Percentiles rank a stretch among this genome's conserved stretches.
phyloP scores from a whole-genome alignment of 2,113 vertebrate genomes.

The Petrocephalus zakoni region DNA sequence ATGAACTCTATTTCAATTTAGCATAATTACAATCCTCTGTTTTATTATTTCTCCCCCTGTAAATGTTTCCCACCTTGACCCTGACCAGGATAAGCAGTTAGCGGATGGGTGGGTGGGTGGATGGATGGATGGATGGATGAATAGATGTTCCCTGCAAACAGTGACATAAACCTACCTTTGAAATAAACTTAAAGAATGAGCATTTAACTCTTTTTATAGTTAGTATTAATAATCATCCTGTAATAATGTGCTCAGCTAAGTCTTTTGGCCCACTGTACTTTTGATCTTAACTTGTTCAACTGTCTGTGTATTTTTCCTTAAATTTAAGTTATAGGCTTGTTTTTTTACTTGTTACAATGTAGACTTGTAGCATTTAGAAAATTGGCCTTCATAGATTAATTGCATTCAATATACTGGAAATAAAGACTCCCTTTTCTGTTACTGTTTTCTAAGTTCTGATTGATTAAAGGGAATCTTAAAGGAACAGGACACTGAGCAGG shows the following conservation, averaged over 20 bases:
- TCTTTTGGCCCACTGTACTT: background rate
- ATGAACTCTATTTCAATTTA: background rate
- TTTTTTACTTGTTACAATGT: background rate
- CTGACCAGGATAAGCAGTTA: background rate
- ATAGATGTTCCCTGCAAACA: background rate
- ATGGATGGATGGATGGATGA: background rate
- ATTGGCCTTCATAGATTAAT: background rate
- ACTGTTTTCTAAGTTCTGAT: background rate
- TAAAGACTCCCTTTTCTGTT: too few relatives aligned
- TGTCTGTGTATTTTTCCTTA: background rate
- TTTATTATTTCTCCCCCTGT: background rate
- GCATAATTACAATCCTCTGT: background rate
- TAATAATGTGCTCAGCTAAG: background rate
- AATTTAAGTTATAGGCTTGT: background rate
- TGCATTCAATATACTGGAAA: too few relatives aligned
- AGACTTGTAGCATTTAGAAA: background rate
- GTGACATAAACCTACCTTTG: background rate
- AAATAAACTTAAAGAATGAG: background rate
- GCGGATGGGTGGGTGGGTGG: background rate
- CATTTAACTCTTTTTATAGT: background rate
- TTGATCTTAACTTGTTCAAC: background rate
- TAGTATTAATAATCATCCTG: background rate
- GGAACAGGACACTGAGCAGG: background rate
- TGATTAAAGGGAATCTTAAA: background rate
- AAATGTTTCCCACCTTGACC: background rate